Percentiles rank a stretch among this genome's conserved stretches.
phyloP scores from a whole-genome alignment of 92 coral and sea anemone genomes.

The Epizoanthus fatuus region DNA sequence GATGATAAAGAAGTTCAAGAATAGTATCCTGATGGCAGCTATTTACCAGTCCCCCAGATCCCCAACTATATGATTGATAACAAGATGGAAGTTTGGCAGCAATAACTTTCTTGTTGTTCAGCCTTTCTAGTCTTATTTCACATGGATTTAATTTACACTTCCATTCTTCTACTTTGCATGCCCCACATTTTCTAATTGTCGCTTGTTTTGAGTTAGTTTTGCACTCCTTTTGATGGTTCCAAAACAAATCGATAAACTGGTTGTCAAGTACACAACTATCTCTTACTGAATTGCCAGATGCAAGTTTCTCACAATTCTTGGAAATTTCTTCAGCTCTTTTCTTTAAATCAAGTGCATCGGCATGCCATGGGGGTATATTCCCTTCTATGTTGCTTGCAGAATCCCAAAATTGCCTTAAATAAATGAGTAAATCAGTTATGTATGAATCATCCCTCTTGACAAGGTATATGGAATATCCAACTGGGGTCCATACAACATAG shows the following conservation, averaged over 20 bases:
- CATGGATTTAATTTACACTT: conserved; percentile 62
- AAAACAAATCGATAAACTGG: conserved; percentile 7
- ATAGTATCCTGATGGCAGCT: conserved; percentile 76
- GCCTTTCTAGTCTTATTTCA: conserved; percentile 13
- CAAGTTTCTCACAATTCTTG: conserved; percentile 6
- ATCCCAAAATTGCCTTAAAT: conserved; percentile 34
- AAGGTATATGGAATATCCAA: conserved; percentile 47
- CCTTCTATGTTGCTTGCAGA: conserved; percentile 9
- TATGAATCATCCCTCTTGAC: conserved; percentile 67
- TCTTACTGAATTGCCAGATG: conserved; percentile 33
- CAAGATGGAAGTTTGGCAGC: conserved; percentile 25
- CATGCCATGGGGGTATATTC: conserved; percentile 50
- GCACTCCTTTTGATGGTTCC: neutral
- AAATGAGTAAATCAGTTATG: neutral
- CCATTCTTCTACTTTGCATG: conserved; percentile 61
- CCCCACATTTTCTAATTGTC: conserved; percentile 37
- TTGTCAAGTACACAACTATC: conserved; percentile 7
- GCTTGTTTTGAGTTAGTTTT: neutral
- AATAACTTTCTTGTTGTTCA: neutral
- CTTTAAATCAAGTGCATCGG: conserved; percentile 52
- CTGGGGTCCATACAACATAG: conserved; percentile 73
- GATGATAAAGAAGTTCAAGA: conserved; percentile 58
- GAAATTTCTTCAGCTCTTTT: conserved; percentile 40
- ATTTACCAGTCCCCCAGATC: conserved; percentile 17
- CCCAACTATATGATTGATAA: conserved; percentile 32